Evolutionary conservation across 2,888 invertebrate genomes (phyloP).

Genomic region (Oxytorus armatus): DNA sequence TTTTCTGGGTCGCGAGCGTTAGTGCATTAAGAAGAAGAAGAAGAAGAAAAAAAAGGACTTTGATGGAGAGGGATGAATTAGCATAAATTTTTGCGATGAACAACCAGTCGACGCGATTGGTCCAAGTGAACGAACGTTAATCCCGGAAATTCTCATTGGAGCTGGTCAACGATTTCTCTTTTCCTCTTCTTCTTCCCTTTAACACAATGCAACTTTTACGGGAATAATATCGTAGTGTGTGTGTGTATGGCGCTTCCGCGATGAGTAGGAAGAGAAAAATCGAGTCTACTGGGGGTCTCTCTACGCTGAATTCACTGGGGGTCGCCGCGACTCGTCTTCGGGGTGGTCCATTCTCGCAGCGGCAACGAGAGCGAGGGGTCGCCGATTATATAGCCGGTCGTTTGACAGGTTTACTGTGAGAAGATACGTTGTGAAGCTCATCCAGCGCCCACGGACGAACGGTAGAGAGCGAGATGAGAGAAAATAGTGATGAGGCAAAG

Average conservation of each 20-base stretch:
- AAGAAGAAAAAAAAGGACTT: constrained; percentile 42
- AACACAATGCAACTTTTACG: constrained; percentile 23
- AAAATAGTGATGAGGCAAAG: constrained; percentile 17
- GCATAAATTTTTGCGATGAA: constrained; percentile 32
- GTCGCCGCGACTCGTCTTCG: constrained; percentile 45
- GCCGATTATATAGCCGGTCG: constrained; percentile 51
- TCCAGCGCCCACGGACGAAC: constrained; percentile 58
- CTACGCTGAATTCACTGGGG: constrained; percentile 63
- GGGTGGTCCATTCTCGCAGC: constrained; percentile 32
- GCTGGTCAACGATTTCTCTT: constrained; percentile 58
- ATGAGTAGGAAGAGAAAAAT: constrained; percentile 47
- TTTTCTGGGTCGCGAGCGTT: constrained; percentile 70
- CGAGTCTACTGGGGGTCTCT: constrained; percentile 72
- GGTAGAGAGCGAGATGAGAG: constrained; percentile 36
- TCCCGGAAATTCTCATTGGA: constrained; percentile 77
- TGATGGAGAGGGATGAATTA: constrained; percentile 19
- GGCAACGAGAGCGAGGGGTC: constrained; percentile 56
- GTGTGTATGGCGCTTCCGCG: constrained; percentile 38
- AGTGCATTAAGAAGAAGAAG: constrained; percentile 50
- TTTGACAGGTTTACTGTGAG: constrained; percentile 81
- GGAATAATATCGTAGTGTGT: background rate
- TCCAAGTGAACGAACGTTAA: constrained; percentile 65
- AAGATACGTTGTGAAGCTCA: constrained; percentile 81
- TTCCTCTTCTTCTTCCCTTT: constrained; percentile 9
- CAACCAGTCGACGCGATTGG: constrained; percentile 66